A percentile compares a stretch with the other conserved stretches of the same genome.
Evolutionary conservation across 2,113 vertebrate species (phyloP).

Genomic region (Galeopterus variegatus): DNA sequence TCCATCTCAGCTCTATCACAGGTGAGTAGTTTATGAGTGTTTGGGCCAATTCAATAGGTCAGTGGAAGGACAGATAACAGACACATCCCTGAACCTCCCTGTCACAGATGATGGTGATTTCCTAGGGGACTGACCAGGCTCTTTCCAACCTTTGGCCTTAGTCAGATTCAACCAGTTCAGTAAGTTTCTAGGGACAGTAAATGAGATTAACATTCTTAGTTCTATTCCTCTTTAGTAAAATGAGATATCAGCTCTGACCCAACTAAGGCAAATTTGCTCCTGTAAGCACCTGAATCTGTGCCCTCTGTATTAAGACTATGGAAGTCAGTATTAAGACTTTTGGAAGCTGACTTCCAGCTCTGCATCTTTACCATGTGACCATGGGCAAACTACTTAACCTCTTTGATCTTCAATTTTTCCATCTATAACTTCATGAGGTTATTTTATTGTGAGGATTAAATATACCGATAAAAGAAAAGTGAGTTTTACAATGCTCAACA

Average conservation of each 20-base stretch:
- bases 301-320: neutral
- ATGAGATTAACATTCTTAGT: slow-evolving; percentile 2
- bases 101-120: neutral
- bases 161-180: slow-evolving; percentile 58
- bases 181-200: neutral
- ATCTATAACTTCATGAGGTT: slow-evolving; percentile 21
- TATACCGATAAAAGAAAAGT: slow-evolving; percentile 21
- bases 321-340: neutral
- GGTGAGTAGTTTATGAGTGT: slow-evolving; percentile 53
- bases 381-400: neutral
- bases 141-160: neutral
- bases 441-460: slow-evolving; percentile 53
- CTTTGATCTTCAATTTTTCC: neutral
- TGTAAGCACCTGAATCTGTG: neutral
- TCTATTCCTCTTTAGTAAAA: slow-evolving; percentile 50
- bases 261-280: neutral
- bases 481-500: neutral
- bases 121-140: neutral
- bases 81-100: neutral
- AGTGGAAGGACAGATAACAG: neutral
- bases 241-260: neutral
- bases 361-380: neutral
- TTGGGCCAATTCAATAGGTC: neutral
- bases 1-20: neutral
- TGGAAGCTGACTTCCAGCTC: neutral